phyloP scores from a whole-genome alignment of 2,888 invertebrate species.

The Conus canariensis region DNA sequence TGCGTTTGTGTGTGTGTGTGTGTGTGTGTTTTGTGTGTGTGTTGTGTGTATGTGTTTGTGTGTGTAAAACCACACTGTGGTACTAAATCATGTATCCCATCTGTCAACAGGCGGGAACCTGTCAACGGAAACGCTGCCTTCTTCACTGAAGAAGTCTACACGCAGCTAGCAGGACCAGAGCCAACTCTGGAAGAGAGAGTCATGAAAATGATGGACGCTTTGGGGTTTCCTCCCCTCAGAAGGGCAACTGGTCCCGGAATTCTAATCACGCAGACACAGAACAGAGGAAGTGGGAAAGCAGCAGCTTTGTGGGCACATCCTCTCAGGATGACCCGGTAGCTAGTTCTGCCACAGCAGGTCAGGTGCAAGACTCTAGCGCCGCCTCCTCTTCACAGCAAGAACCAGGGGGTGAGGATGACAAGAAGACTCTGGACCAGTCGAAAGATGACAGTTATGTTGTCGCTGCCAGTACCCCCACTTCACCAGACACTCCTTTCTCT shows the following conservation, averaged over 20 bases:
- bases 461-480: background rate
- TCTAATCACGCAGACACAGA: background rate
- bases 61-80: background rate
- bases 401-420: background rate
- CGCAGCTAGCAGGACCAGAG: conserved; percentile 52
- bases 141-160: conserved; percentile 61
- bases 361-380: background rate
- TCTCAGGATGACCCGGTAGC: background rate
- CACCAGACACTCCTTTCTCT: background rate
- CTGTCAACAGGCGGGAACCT: conserved; percentile 49
- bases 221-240: conserved; percentile 5
- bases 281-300: background rate
- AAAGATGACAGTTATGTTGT: background rate
- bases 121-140: conserved; percentile 60
- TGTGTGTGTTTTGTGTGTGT: background rate
- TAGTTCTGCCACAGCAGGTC: background rate
- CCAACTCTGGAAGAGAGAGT: conserved; percentile 55
- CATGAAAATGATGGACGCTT: conserved; percentile 33
- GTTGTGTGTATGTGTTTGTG: background rate
- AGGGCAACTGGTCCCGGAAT: background rate
- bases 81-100: background rate
- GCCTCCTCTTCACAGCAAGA: background rate
- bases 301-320: too few relatives aligned
- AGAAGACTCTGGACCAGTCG: background rate
- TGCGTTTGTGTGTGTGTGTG: background rate